Conservation (phyloP, 1,140 invertebrate genomes). For the Scylla paramamosain region DNA sequence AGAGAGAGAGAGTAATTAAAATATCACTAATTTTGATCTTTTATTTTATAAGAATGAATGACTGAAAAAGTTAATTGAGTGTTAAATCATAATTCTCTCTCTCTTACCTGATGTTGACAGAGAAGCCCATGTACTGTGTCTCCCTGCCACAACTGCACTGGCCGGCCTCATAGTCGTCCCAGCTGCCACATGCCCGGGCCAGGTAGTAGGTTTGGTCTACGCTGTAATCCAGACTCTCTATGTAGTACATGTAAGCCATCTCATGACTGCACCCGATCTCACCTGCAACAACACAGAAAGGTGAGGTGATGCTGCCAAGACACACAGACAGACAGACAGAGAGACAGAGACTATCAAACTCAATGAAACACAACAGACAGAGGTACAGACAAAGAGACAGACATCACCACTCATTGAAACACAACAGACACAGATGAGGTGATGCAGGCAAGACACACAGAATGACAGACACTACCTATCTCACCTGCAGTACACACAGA, state of each 20-base stretch:
- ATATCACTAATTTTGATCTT: too few species aligned
- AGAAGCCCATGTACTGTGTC: constrained; percentile 69
- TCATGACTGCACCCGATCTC: constrained; percentile 61
- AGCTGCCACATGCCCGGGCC: constrained; percentile 35
- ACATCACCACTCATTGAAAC: background rate
- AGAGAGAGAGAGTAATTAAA: too few species aligned
- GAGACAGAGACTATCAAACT: too few species aligned
- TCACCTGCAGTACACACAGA: too few species aligned
- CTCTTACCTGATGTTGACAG: constrained; percentile 47
- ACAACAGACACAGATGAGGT: background rate
- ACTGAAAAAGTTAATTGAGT: too few species aligned
- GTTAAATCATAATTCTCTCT: background rate
- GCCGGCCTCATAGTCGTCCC: constrained; percentile 15
- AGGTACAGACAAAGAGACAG: background rate
- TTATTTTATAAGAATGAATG: too few species aligned
- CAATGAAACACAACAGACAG: too few species aligned
- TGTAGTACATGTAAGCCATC: constrained; percentile 56
- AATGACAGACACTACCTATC: too few species aligned
- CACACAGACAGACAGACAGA: background rate
- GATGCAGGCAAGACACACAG: background rate
- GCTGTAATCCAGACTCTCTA: constrained; percentile 60
- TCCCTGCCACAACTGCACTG: constrained; percentile 48
- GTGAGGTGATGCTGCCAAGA: background rate
- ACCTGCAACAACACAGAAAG: background rate
- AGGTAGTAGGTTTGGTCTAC: constrained; percentile 57